These are phyloP conservation scores for Linurgus olivaceus DNA, from an alignment of 2,797 vertebrate species.

Conservation along the genomic window DNA sequence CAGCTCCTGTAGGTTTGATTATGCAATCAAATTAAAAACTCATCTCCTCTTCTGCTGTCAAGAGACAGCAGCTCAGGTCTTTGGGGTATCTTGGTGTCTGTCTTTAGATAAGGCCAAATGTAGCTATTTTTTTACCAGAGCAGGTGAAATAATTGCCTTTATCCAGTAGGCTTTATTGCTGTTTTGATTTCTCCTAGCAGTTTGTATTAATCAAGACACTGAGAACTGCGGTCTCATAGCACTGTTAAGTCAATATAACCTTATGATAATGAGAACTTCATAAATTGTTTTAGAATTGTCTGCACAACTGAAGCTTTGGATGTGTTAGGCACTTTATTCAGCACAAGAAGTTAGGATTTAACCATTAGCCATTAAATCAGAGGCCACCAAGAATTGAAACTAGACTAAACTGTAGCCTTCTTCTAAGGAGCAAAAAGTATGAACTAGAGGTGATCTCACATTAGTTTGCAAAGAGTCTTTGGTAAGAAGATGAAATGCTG, in stretches of 20 bases:
- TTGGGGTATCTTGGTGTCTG: not conserved
- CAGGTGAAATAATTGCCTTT: not conserved
- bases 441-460: not conserved
- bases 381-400: not conserved
- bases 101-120: not conserved
- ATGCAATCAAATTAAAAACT: slow-evolving; percentile 16
- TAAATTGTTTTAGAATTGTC: not conserved
- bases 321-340: not conserved
- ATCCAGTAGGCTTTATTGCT: not conserved
- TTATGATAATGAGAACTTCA: not conserved
- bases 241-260: not conserved
- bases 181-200: not conserved
- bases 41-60: not conserved
- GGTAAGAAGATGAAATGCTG: not conserved
- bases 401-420: not conserved
- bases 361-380: not conserved
- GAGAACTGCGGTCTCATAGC: not conserved
- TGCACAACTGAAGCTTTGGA: not conserved
- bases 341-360: not conserved
- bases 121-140: not conserved
- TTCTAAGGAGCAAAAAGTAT: not conserved
- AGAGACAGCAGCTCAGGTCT: not conserved
- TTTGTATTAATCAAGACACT: not conserved
- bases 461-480: not conserved
- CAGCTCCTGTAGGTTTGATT: not conserved